Percentiles rank a stretch among this genome's conserved stretches.
These are phyloP conservation scores for Oreochromis grahami DNA, from an alignment of 2,797 vertebrate species.

Conservation along the genomic window DNA sequence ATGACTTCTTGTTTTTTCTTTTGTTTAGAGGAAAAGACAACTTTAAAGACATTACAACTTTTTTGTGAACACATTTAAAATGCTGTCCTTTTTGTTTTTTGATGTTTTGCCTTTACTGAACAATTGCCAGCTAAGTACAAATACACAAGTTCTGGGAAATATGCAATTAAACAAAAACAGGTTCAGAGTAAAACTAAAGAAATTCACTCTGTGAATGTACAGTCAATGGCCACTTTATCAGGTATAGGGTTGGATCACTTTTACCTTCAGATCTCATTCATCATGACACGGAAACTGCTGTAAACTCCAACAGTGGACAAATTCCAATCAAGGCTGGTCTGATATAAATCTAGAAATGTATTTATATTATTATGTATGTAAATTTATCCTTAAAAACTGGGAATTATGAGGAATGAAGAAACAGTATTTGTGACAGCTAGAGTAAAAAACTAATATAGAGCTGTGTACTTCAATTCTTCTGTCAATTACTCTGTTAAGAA, in stretches of 20 bases:
- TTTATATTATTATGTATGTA: not conserved
- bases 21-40: not conserved
- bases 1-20: not conserved
- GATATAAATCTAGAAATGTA: not conserved
- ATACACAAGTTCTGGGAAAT: not conserved
- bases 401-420: not conserved
- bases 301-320: rapidly evolving
- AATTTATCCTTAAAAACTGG: not conserved
- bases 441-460: not conserved
- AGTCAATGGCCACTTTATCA: not conserved
- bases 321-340: not conserved
- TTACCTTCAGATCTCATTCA: not conserved
- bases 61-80: not conserved
- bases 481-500: not conserved
- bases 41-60: not conserved
- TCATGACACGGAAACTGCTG: not conserved
- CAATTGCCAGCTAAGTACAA: not conserved
- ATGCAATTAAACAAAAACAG: not conserved
- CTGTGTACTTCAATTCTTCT: not conserved
- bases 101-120: not conserved
- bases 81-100: not conserved
- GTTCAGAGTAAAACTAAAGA: not conserved
- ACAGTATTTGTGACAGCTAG: not conserved
- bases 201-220: not conserved
- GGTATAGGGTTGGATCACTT: not conserved